A percentile compares a stretch with the other conserved stretches of the same genome.
Evolutionary conservation across 2,888 invertebrate species (phyloP).

Genomic region (Amphipyra tragopoginis): DNA sequence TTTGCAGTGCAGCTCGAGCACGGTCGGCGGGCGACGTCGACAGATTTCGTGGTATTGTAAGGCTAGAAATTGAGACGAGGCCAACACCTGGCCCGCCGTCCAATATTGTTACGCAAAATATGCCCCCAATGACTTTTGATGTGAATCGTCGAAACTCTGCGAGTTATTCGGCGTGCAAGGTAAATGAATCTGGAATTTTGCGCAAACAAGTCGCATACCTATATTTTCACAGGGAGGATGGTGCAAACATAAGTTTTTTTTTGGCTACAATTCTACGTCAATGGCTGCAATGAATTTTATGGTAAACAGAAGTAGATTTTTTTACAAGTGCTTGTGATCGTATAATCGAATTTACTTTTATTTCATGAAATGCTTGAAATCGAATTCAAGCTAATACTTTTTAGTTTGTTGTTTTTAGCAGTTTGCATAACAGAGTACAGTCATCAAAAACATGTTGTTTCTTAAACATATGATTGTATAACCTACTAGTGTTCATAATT

Average conservation of each 20-base stretch:
- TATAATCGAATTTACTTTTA: constrained; percentile 42
- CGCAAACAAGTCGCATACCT: constrained; percentile 40
- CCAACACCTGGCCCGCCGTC: constrained; percentile 69
- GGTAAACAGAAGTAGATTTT: constrained; percentile 43
- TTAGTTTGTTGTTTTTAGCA: too few species aligned
- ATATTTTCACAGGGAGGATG: constrained; percentile 34
- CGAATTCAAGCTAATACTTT: background rate
- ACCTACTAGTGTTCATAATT: background rate
- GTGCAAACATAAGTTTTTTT: constrained; percentile 51
- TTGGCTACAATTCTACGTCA: too few species aligned
- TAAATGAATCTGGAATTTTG: constrained; percentile 51
- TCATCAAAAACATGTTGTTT: too few species aligned
- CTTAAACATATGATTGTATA: background rate
- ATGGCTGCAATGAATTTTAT: constrained; percentile 44
- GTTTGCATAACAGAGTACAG: too few species aligned
- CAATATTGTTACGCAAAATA: constrained; percentile 46
- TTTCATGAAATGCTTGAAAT: too few species aligned
- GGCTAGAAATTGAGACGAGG: constrained; percentile 74
- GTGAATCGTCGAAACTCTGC: constrained; percentile 40
- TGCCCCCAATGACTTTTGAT: constrained; percentile 31
- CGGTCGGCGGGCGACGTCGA: constrained; percentile 72
- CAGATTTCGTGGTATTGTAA: constrained; percentile 79
- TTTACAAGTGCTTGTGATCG: constrained; percentile 37
- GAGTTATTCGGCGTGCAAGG: constrained; percentile 30
- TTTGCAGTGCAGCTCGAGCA: constrained; percentile 70